Percentiles rank a stretch among this genome's conserved stretches.
These are phyloP conservation scores for Sapayoa aenigma DNA, from an alignment of 2,113 vertebrate species.

Conservation along the genomic window DNA sequence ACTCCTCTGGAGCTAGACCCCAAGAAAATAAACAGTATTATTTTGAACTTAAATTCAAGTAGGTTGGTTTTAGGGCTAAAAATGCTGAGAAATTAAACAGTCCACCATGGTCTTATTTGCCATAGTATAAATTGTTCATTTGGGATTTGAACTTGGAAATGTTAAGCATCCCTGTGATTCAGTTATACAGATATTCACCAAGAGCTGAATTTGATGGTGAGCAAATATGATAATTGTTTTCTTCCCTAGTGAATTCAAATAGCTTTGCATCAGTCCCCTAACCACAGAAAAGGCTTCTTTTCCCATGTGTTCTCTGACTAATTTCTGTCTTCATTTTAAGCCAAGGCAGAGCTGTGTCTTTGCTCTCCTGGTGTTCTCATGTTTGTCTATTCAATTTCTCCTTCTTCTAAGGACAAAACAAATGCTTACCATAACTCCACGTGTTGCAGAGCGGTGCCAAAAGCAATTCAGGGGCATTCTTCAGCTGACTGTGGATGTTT, in stretches of 20 bases:
- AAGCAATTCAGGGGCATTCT: neutral
- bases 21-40: neutral
- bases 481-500: neutral
- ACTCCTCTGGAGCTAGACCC: neutral
- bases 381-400: neutral
- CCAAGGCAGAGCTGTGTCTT: neutral
- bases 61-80: neutral
- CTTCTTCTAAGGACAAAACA: neutral
- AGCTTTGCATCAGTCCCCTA: neutral
- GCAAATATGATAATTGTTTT: neutral
- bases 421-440: neutral
- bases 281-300: neutral
- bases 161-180: neutral
- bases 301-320: neutral
- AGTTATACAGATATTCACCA: neutral
- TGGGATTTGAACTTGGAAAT: neutral
- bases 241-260: neutral
- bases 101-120: neutral
- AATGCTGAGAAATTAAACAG: neutral
- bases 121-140: neutral
- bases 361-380: neutral
- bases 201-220: neutral
- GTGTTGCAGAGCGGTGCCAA: neutral
- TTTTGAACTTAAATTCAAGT: neutral
- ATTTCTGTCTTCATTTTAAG: neutral